Evolutionary conservation across 1,140 invertebrate species (phyloP).

Genomic region (Brachionus manjavacas): DNA sequence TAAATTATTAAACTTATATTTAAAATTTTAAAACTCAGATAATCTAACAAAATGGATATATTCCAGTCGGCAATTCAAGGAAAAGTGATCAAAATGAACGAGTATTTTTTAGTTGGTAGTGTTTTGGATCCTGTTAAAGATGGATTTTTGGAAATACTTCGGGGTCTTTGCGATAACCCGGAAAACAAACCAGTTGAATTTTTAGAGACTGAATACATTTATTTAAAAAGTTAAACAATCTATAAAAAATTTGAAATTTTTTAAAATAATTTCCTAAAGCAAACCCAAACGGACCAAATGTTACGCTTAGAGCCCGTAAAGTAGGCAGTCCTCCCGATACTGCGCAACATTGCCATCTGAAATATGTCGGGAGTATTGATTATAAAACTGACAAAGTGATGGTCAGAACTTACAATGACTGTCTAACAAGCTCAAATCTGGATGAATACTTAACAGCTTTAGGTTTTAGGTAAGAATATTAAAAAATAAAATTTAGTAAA

Average conservation of each 20-base stretch:
- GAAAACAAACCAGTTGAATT: slow-evolving; percentile 30
- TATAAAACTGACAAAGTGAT: slow-evolving; percentile 35
- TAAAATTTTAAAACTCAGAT: not conserved
- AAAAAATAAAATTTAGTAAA: not conserved
- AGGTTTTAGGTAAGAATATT: slow-evolving; percentile 10
- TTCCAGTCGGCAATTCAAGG: slow-evolving; percentile 28
- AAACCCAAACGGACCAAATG: slow-evolving; percentile 24
- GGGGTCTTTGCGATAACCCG: slow-evolving; percentile 32
- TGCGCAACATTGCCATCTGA: slow-evolving; percentile 3
- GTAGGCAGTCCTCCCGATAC: not conserved
- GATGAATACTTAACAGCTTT: slow-evolving; percentile 10
- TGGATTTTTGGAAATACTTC: slow-evolving; percentile 30
- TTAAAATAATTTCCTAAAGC: not conserved
- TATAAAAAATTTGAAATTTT: not conserved
- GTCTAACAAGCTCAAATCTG: slow-evolving; percentile 17
- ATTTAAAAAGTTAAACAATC: not conserved
- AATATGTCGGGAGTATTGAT: slow-evolving; percentile 15
- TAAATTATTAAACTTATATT: not conserved
- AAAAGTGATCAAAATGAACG: slow-evolving; percentile 28
- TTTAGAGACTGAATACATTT: slow-evolving; percentile 36
- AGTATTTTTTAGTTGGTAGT: slow-evolving; percentile 38
- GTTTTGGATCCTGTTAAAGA: slow-evolving; percentile 16
- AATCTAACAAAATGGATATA: slow-evolving; percentile 11
- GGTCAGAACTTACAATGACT: slow-evolving; percentile 36
- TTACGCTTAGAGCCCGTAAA: not conserved